Evolutionary conservation across 2,888 invertebrate genomes (phyloP).

Genomic region (Nasonovia ribisnigri): DNA sequence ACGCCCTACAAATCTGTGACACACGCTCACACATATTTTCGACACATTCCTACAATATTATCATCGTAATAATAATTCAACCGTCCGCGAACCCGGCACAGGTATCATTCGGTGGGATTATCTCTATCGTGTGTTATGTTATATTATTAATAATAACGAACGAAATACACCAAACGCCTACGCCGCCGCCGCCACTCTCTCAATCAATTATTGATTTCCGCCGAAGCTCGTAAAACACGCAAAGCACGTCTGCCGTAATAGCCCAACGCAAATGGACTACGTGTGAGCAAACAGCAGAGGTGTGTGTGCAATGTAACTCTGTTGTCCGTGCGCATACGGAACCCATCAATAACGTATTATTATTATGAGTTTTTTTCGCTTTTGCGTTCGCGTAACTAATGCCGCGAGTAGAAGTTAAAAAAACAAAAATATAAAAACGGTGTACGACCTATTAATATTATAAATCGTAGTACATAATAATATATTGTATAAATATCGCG

Average conservation of each 20-base stretch:
- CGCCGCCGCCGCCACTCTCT: neutral
- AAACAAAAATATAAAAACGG: neutral
- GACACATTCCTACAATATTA: neutral
- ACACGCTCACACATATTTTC: neutral
- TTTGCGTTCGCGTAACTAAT: conserved; percentile 32
- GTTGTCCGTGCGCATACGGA: neutral
- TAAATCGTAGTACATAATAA: neutral
- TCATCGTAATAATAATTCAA: neutral
- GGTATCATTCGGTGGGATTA: neutral
- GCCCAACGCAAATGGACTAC: neutral
- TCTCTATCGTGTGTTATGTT: neutral
- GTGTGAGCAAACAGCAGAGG: conserved; percentile 31
- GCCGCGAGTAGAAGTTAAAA: neutral
- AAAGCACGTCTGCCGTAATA: neutral
- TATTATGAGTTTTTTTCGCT: too few species aligned
- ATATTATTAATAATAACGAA: neutral
- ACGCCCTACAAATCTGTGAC: conserved; percentile 3
- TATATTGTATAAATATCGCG: neutral
- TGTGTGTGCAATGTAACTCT: neutral
- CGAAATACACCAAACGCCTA: conserved; percentile 26
- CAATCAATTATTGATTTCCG: conserved; percentile 52
- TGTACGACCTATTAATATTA: neutral
- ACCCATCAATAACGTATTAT: neutral
- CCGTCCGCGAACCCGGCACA: neutral
- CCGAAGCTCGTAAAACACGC: conserved; percentile 19